A percentile compares a stretch with the other conserved stretches of the same genome.
phyloP scores from a whole-genome alignment of 1,140 invertebrate species.

The Acromyrmex heyeri region DNA sequence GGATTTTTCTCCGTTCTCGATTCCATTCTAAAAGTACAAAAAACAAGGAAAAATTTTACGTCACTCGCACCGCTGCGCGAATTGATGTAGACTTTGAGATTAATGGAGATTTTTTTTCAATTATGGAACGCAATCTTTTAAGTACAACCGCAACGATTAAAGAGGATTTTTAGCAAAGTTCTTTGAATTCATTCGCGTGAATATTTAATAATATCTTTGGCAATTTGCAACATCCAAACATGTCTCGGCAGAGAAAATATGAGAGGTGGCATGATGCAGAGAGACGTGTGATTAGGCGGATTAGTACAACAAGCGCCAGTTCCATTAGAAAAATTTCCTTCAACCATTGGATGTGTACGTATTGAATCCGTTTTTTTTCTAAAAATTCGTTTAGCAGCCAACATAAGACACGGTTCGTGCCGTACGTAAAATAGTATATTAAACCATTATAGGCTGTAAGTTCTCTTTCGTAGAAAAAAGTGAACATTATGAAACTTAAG shows the following conservation, averaged over 20 bases:
- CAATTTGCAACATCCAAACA: constrained; percentile 78
- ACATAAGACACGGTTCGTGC: constrained; percentile 71
- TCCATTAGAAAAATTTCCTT: constrained; percentile 79
- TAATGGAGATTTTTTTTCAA: neutral
- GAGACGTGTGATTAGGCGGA: constrained; percentile 72
- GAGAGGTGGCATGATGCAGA: constrained; percentile 78
- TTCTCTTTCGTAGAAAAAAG: constrained; percentile 80
- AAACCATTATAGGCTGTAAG: constrained; percentile 81
- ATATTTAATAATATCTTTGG: constrained; percentile 67
- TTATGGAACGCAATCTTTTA: neutral
- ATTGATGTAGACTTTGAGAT: neutral
- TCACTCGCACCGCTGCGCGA: neutral
- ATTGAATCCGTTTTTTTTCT: constrained; percentile 81
- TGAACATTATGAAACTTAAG: constrained; percentile 83
- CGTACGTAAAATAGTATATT: constrained; percentile 80
- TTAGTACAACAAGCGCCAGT: constrained; percentile 78
- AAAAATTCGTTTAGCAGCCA: constrained; percentile 76
- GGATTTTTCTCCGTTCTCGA: constrained; percentile 8
- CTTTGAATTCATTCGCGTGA: neutral
- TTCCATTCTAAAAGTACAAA: constrained; percentile 13
- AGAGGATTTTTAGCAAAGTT: neutral
- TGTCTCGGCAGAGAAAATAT: constrained; percentile 70
- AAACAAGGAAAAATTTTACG: neutral
- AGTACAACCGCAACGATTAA: neutral
- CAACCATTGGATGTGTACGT: constrained; percentile 83